Conservation (phyloP, 1,140 invertebrate genomes). For the Radopholus similis region DNA sequence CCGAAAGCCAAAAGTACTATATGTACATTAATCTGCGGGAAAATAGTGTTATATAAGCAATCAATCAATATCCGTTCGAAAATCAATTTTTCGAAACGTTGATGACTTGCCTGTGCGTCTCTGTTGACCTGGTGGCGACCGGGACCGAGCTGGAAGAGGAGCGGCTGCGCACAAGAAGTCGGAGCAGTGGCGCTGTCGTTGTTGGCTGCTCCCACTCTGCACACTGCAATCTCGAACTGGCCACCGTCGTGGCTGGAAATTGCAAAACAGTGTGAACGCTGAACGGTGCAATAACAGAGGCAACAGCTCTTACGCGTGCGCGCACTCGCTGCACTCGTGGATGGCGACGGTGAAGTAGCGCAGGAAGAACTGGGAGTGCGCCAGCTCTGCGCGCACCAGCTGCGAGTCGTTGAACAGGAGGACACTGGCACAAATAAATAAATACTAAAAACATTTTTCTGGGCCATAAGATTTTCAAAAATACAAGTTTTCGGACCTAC, state of each 20-base stretch:
- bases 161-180: not conserved
- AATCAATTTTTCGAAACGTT: too few species aligned
- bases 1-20: too few species aligned
- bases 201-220: slow-evolving; percentile 15
- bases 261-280: not conserved
- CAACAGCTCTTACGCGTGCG: too few species aligned
- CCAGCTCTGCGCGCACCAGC: slow-evolving; percentile 26
- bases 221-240: slow-evolving; percentile 17
- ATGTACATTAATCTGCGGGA: too few species aligned
- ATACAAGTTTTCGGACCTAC: not conserved
- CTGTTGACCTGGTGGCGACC: too few species aligned
- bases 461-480: not conserved
- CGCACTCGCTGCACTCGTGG: slow-evolving; percentile 31
- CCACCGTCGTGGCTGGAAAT: slow-evolving; percentile 14
- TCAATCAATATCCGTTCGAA: too few species aligned
- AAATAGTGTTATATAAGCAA: too few species aligned
- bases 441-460: not conserved
- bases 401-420: slow-evolving; percentile 42
- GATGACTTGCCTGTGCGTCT: too few species aligned
- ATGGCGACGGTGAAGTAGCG: slow-evolving; percentile 40
- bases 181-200: slow-evolving; percentile 8
- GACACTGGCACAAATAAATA: not conserved
- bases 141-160: not conserved
- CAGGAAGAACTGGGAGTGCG: slow-evolving; percentile 43
- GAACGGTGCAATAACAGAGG: too few species aligned